These are phyloP conservation scores for Sebastes taczanowskii DNA, from an alignment of 2,797 vertebrate genomes.

Conservation along the genomic window DNA sequence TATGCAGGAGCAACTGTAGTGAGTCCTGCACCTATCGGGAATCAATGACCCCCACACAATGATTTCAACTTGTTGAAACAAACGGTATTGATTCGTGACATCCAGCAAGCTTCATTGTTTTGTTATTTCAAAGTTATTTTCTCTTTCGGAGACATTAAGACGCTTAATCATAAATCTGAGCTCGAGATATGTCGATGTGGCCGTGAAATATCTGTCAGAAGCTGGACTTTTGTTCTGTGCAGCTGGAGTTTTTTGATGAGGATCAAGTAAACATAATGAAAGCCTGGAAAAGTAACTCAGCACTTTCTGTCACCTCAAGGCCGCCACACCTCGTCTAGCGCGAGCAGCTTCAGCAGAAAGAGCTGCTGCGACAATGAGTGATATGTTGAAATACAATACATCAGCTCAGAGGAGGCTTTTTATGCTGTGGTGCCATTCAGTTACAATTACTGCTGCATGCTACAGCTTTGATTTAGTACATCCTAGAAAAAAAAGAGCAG, in stretches of 20 bases:
- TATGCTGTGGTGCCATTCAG: slow-evolving; percentile 29
- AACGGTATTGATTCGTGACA: slow-evolving; percentile 60
- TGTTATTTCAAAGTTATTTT: slow-evolving; percentile 37
- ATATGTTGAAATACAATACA: slow-evolving; percentile 57
- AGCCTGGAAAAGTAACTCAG: slow-evolving; percentile 55
- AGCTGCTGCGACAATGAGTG: slow-evolving; percentile 35
- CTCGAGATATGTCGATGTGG: slow-evolving; percentile 9
- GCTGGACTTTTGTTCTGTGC: background rate
- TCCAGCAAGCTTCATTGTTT: slow-evolving; percentile 42
- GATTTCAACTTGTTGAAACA: slow-evolving; percentile 60
- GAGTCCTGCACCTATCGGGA: slow-evolving; percentile 50
- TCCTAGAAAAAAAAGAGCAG: background rate
- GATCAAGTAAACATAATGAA: slow-evolving; percentile 47
- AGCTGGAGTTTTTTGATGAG: background rate
- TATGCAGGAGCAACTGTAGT: slow-evolving; percentile 35
- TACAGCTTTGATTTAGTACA: slow-evolving; percentile 18
- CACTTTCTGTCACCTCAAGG: slow-evolving; percentile 57
- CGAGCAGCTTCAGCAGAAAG: slow-evolving; percentile 55
- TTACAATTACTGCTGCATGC: slow-evolving; percentile 31
- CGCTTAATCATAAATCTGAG: slow-evolving; percentile 33
- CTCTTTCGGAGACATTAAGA: slow-evolving; percentile 12
- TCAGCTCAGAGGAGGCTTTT: slow-evolving; percentile 36
- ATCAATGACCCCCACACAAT: slow-evolving; percentile 65
- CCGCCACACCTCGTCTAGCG: background rate
- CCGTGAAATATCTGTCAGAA: slow-evolving; percentile 2